Conservation (phyloP, 2,888 invertebrate genomes). For the Galerucella calmariensis region DNA sequence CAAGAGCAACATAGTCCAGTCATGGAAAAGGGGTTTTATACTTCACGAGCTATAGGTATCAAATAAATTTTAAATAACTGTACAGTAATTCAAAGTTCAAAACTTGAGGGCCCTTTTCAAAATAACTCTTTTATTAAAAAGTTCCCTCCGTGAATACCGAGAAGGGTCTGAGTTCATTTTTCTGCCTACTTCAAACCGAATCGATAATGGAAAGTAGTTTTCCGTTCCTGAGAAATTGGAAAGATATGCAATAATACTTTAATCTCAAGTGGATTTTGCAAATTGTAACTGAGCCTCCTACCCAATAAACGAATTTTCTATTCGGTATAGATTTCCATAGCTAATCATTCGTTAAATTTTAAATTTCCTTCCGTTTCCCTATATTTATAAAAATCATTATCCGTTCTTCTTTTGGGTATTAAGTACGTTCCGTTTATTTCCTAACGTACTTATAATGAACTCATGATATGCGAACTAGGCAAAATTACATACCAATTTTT, state of each 20-base stretch:
- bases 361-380: slow-evolving; percentile 15
- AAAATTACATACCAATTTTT: too few species aligned
- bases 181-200: slow-evolving; percentile 22
- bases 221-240: slow-evolving; percentile 23
- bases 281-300: slow-evolving; percentile 17
- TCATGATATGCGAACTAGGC: too few species aligned
- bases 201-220: slow-evolving; percentile 30
- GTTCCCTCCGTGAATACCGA: slow-evolving; percentile 25
- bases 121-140: slow-evolving; percentile 32
- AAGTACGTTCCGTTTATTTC: too few species aligned
- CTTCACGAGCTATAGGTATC: too few species aligned
- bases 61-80: background rate
- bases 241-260: slow-evolving; percentile 31
- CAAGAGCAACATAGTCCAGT: too few species aligned
- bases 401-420: too few species aligned
- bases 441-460: too few species aligned
- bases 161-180: slow-evolving; percentile 19
- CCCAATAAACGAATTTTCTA: slow-evolving; percentile 30
- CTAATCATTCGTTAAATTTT: slow-evolving; percentile 27
- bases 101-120: slow-evolving; percentile 15
- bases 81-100: background rate
- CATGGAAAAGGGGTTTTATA: too few species aligned
- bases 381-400: background rate
- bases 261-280: slow-evolving; percentile 32
- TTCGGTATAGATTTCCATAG: slow-evolving; percentile 22